Conservation (phyloP, 2,797 vertebrate species). For the Labeo calbasu region DNA sequence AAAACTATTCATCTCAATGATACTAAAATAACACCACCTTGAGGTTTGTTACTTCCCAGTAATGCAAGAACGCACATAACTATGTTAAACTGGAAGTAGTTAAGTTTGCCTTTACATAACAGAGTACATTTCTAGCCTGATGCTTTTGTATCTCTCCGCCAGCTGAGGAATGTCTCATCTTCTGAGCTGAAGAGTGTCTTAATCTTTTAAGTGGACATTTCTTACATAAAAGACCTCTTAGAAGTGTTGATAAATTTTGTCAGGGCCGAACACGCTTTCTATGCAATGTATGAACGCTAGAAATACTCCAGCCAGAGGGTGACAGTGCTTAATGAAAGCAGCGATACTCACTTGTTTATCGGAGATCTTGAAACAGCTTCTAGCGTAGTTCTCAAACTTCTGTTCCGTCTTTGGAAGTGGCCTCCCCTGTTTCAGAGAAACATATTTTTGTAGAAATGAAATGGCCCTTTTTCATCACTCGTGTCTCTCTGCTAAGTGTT, state of each 20-base stretch:
- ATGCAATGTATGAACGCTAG: background rate
- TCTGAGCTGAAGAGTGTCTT: conserved; percentile 20
- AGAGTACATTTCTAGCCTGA: background rate
- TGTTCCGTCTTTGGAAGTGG: conserved; percentile 79
- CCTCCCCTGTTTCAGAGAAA: conserved; percentile 71
- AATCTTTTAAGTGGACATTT: conserved; percentile 39
- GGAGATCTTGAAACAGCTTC: conserved; percentile 73
- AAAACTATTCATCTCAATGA: background rate
- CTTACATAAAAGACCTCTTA: conserved; percentile 26
- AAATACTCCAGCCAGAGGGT: background rate
- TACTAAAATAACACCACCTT: background rate
- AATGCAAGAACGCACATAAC: background rate
- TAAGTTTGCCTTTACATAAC: background rate
- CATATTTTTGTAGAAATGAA: conserved; percentile 44
- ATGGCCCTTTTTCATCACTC: conserved; percentile 54
- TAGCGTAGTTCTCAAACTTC: conserved; percentile 83
- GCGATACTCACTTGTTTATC: conserved; percentile 78
- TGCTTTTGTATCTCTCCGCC: conserved; percentile 23
- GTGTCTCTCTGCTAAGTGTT: conserved; percentile 52
- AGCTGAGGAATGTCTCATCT: conserved; percentile 38
- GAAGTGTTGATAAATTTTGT: background rate
- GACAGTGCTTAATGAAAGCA: conserved; percentile 2
- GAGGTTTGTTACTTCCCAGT: background rate
- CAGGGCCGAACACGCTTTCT: conserved; percentile 1
- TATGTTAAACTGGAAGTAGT: background rate